Base-by-base conservation (phyloP, 2,113 vertebrate species). In the Aegithalos caudatus region DNA sequence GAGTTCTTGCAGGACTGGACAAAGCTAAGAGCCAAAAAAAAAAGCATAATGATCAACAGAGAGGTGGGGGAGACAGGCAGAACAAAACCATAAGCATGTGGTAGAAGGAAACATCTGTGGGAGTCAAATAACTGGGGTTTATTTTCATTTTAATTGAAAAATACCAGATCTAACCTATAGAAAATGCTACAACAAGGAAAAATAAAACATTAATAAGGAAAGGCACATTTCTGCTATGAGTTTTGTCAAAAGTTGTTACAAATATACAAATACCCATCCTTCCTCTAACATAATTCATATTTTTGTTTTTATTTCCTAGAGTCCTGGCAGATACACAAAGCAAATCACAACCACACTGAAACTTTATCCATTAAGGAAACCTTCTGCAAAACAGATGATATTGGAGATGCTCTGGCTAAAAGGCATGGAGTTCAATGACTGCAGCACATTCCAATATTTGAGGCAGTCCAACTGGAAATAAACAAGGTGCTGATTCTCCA, bases 271-370 rank as follows among this genome's bases (percentile, higher is more conserved):
- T 73, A 73, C 33, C 50, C 86, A 38, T 28, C 21, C 3, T 83
- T 64, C 50, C 31, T 65, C 58, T 88, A 92, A 92, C 15, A 31
- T 53, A 69, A 69, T 77, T 92, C 0, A 8, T 87, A 24, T 58
- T 90, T 94, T 82, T 76, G 62, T 53, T 88, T 95, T 65, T 61
- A 72, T 90, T 88, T 97, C 64, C 24, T 58, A 61, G 48, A 48
- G 9, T 86, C 58, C 62, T 80, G 81, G 25, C 37, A 90, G 79
- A 20, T n/a, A 38, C 12, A 21, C 11, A 38, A 70, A 81, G n/a
- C 31, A 71, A 92, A 82, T 71, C 40, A 78, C 33, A 74, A 50
- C 18, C 44, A 64, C n/a, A 23, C 21, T 57, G 53, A 89, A 91
- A 37, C 7, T 82, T 91, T 56, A 81, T 27, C 44, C 28, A 8